Base-by-base conservation (phyloP, 2,888 invertebrate species). In the Drosophila cognata region DNA sequence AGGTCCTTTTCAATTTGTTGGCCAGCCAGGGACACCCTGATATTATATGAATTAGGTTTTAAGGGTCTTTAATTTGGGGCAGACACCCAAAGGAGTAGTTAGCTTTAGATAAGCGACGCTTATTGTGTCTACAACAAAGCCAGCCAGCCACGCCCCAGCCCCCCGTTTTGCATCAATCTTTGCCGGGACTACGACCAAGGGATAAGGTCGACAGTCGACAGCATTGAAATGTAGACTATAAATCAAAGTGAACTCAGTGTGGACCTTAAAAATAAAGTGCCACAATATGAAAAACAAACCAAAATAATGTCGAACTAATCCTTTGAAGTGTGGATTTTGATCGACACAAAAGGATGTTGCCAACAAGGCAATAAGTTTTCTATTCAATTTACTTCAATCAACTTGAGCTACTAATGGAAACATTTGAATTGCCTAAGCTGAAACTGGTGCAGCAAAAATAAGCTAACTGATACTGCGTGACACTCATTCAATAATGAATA, bases 71-170 rank as follows among this genome's bases (percentile, higher is more conserved):
- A 71, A 78, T 74, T 82, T 74, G 63, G 64, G 53, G 51, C 86
- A 89, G 88, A 90, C 90, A 89, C 90, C 83, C 90, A 79, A 83
- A 87, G 88, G 88, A 88, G 79, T 89, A 83, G 90, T 86, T 89
- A 89, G 77, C 72, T 70, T 70, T 74, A 79, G 88, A 86, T 89
- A 88, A 87, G 88, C 88, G 88, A 46, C 74, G 67, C 68, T 82
- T 89, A 66, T 67, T 70, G 51, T 71, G 61, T 68, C 57, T 58
- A 33, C 59, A 56, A n/a, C 68, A 57, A 56, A 48, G 33, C 11
- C 50, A 51, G 25, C 31, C 35, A 46, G 33, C 31, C 46, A 59
- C 52, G 35, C 52, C 35, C 11, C 11, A 7, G 21, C 18, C 51
- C 13, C 29, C 35, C 48, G 29, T 25, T 8, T 25, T n/a, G 1